Percentiles rank a stretch among this genome's conserved stretches.
phyloP scores from a whole-genome alignment of 2,113 vertebrate species.

The Thalassoma bifasciatum region DNA sequence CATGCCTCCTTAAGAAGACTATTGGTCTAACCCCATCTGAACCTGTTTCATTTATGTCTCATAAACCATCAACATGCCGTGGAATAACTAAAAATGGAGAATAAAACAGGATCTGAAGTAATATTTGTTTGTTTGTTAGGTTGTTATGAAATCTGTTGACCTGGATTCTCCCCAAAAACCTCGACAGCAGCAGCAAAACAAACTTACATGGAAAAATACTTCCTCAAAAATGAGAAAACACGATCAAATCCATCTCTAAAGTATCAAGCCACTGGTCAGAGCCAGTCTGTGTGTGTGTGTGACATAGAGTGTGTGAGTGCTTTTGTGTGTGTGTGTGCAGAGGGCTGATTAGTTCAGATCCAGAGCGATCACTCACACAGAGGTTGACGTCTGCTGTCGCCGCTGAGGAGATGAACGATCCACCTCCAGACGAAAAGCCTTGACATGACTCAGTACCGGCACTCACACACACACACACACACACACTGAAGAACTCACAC shows the following conservation, averaged over 20 bases:
- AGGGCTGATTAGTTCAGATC: constrained; percentile 60
- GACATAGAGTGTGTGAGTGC: constrained; percentile 19
- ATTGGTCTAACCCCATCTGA: too few relatives aligned
- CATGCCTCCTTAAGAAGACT: too few relatives aligned
- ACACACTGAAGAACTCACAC: constrained; percentile 18
- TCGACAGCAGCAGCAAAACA: not conserved
- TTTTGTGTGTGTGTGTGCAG: constrained; percentile 20
- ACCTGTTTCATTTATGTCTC: too few relatives aligned
- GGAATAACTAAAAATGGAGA: not conserved
- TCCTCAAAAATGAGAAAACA: not conserved
- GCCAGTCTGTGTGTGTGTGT: constrained; percentile 19
- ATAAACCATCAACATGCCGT: not conserved
- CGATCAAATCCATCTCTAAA: constrained; percentile 4
- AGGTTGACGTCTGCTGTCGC: constrained; percentile 57
- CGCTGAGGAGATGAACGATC: constrained; percentile 59
- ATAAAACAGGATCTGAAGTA: not conserved
- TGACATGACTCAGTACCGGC: constrained; percentile 33
- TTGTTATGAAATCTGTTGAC: not conserved
- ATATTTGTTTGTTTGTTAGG: not conserved
- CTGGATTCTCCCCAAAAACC: not conserved
- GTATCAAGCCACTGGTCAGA: not conserved
- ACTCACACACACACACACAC: constrained; percentile 31
- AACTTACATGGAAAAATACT: constrained; percentile 9
- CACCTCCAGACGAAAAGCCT: constrained; percentile 53
- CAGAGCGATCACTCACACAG: constrained; percentile 60